Base-by-base conservation (phyloP, 2,888 invertebrate genomes). In the Hemistola chrysoprasaria region DNA sequence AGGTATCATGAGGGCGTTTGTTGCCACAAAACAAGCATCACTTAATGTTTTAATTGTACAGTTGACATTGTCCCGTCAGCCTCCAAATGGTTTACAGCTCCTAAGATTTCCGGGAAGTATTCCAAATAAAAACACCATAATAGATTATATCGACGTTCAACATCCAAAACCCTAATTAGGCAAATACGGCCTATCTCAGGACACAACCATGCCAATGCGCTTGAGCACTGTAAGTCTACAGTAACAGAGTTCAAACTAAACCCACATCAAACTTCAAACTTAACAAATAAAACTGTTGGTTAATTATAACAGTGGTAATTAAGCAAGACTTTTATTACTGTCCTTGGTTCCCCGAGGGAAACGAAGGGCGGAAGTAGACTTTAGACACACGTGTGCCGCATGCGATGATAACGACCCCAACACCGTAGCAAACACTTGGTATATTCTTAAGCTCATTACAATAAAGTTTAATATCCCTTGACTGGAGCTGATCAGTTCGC, bases 321-420 rank as follows among this genome's bases (percentile, higher is more conserved):
- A 78, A 71, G 75, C 71, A 67, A 73, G 66, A 71, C 71, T 74
- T 75, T 75, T 78, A 79, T 77, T 69, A 54, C 63, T 69, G 78
- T 79, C 79, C 78, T 81, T 80, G 78, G 56, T 63, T 65, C 71
- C 69, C 67, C 67, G 60, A 71, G 76, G 66, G 65, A 77, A 72
- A 69, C 70, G 71, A 77, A 76, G 83, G 81, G 80, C 85, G 85
- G 85, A 85, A 79, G 72, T 77, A 74, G 70, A 71, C 65, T 61
- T 55, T 54, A 65, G 65, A 78, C 81, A 78, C 81, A 84, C 83
- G 81, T 84, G 83, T 68, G 68, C 57, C 71, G 68, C 81, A 82
- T 65, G 71, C 75, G 62, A 64, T 70, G 81, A 83, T 82, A 81
- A 79, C 74, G 68, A 69, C 56, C 56, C 49, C 46, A 51, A 27